These are phyloP conservation scores for Oxyura jamaicensis DNA, from an alignment of 2,113 vertebrate genomes.

Conservation along the genomic window DNA sequence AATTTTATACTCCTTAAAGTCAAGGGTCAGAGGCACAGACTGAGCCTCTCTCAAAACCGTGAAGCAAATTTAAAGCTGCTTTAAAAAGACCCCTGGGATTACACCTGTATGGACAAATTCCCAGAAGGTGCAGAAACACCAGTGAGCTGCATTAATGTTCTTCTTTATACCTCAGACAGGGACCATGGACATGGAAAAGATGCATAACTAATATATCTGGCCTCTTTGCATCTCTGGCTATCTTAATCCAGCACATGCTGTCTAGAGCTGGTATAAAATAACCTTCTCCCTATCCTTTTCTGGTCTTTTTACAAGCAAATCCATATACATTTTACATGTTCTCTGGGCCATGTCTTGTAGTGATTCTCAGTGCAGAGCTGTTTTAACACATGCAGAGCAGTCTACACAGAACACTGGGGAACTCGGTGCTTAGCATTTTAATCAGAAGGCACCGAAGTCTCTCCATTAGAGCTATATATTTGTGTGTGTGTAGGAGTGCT, in stretches of 20 bases:
- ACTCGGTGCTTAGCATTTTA: background rate
- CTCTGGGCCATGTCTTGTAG: background rate
- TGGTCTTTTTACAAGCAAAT: background rate
- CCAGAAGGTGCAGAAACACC: background rate
- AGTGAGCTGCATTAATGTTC: background rate
- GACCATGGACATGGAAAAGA: background rate
- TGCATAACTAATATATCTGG: background rate
- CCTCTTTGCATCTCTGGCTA: background rate
- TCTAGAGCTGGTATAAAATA: background rate
- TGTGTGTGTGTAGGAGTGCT: background rate
- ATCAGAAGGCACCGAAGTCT: background rate
- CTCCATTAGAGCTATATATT: accelerated
- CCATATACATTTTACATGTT: background rate
- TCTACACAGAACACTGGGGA: background rate
- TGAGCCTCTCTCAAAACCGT: background rate
- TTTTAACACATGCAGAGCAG: background rate
- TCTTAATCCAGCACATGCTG: background rate
- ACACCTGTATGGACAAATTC: background rate
- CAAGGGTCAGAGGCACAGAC: background rate
- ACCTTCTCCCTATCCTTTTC: background rate
- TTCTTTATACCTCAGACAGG: background rate
- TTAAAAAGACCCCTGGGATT: conserved; percentile 9
- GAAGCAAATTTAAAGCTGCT: background rate
- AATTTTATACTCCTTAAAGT: background rate
- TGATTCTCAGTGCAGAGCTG: background rate